Evolutionary conservation across 2,888 invertebrate species (phyloP).

Genomic region (Esperia sulphurella): DNA sequence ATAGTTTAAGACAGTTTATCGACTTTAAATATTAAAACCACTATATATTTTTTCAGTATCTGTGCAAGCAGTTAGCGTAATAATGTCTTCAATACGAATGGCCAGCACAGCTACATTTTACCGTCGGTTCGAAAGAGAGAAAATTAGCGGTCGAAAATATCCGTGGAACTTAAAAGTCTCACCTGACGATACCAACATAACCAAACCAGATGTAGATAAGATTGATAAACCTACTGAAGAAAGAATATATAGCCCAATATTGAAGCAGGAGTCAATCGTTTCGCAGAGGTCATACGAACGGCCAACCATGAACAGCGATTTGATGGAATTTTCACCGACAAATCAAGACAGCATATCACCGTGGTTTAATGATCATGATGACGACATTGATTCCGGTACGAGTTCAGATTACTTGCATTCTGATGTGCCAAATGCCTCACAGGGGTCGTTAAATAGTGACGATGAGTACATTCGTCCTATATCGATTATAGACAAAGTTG

Average conservation of each 20-base stretch:
- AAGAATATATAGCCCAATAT: conserved; percentile 45
- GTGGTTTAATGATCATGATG: conserved; percentile 44
- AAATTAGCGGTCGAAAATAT: conserved; percentile 83
- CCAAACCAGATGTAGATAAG: conserved; percentile 19
- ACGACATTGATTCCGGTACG: conserved; percentile 42
- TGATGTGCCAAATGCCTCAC: conserved; percentile 20
- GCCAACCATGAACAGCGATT: conserved; percentile 42
- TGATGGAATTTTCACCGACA: conserved; percentile 63
- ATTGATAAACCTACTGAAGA: conserved; percentile 18
- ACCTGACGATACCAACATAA: conserved; percentile 6
- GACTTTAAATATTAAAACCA: no score
- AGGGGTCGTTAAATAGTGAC: conserved; percentile 46
- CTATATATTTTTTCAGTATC: conserved; percentile 81
- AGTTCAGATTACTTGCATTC: conserved; percentile 53
- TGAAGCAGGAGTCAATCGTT: conserved; percentile 28
- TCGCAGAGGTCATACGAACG: conserved; percentile 17
- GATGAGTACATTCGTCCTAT: conserved; percentile 58
- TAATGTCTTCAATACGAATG: conserved; percentile 83
- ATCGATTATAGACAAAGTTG: conserved; percentile 61
- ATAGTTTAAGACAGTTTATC: no score
- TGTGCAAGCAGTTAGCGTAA: conserved; percentile 82
- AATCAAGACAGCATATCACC: conserved; percentile 28
- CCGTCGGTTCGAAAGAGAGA: conserved; percentile 89
- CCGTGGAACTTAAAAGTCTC: conserved; percentile 79
- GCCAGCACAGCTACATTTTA: conserved; percentile 85